Percentiles rank a stretch among this genome's conserved stretches.
phyloP scores from a whole-genome alignment of 2,797 vertebrate species.

The Mus minutoides region DNA sequence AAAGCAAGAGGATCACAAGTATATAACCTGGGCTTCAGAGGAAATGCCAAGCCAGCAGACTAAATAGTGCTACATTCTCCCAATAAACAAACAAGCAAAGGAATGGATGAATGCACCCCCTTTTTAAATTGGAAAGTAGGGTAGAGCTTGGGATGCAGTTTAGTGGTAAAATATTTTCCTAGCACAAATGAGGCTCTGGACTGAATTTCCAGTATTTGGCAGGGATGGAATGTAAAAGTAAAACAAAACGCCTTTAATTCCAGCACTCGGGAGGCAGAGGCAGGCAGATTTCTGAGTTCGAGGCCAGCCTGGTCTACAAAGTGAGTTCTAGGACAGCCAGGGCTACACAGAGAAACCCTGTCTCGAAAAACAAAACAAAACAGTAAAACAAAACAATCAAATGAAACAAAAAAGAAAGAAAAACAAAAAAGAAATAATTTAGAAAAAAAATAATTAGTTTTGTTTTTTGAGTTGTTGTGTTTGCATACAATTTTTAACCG shows the following conservation, averaged over 20 bases:
- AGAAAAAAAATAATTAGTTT: neutral
- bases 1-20: neutral
- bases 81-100: neutral
- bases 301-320: too few relatives aligned
- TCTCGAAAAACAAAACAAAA: too few relatives aligned
- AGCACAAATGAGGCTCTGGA: neutral
- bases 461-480: conserved; percentile 53
- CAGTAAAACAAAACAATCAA: neutral
- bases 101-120: neutral
- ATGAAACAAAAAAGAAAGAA: neutral
- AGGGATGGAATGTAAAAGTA: neutral
- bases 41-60: neutral
- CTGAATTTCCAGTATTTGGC: neutral
- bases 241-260: too few relatives aligned
- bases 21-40: neutral
- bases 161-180: neutral
- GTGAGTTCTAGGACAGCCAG: too few relatives aligned
- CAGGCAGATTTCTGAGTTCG: too few relatives aligned
- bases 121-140: neutral
- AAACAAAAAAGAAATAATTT: neutral
- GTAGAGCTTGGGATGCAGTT: neutral
- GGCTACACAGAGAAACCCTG: too few relatives aligned
- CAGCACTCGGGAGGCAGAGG: too few relatives aligned
- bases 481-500: conserved; percentile 47
- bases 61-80: neutral